These are phyloP conservation scores for Sebastes matsubarae DNA, from an alignment of 2,797 vertebrate species.

Conservation along the genomic window DNA sequence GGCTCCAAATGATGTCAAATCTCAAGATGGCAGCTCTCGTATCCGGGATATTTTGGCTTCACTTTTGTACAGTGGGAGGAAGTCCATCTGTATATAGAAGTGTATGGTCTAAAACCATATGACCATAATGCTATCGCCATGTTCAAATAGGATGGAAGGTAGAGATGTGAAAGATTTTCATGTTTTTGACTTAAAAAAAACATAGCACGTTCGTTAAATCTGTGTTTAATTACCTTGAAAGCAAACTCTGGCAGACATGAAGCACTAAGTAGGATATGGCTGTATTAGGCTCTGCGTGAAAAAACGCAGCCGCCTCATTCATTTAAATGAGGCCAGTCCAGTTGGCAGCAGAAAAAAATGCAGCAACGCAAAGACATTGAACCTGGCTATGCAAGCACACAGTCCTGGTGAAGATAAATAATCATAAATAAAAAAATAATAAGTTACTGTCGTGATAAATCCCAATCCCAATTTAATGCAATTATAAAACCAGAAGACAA, in stretches of 20 bases:
- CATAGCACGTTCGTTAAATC: not conserved
- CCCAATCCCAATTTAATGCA: not conserved
- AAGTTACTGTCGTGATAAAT: not conserved
- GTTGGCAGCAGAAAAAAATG: not conserved
- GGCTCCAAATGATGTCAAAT: too few species aligned
- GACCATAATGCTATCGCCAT: not conserved
- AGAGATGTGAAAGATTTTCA: not conserved
- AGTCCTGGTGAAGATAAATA: not conserved
- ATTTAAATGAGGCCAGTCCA: not conserved
- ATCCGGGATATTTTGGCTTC: too few species aligned
- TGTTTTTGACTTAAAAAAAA: not conserved
- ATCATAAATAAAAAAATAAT: not conserved
- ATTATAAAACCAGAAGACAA: not conserved
- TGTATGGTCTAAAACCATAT: not conserved
- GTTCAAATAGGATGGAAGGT: not conserved
- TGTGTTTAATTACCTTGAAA: not conserved
- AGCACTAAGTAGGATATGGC: not conserved
- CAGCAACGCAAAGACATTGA: not conserved
- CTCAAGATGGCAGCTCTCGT: accelerated
- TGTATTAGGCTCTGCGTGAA: too few species aligned
- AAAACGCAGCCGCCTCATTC: not conserved
- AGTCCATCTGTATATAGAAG: too few species aligned
- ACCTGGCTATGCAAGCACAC: not conserved
- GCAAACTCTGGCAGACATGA: not conserved
- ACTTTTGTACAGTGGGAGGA: too few species aligned